Evolutionary conservation across 2,797 vertebrate genomes (phyloP).

Genomic region (Tapirus indicus): DNA sequence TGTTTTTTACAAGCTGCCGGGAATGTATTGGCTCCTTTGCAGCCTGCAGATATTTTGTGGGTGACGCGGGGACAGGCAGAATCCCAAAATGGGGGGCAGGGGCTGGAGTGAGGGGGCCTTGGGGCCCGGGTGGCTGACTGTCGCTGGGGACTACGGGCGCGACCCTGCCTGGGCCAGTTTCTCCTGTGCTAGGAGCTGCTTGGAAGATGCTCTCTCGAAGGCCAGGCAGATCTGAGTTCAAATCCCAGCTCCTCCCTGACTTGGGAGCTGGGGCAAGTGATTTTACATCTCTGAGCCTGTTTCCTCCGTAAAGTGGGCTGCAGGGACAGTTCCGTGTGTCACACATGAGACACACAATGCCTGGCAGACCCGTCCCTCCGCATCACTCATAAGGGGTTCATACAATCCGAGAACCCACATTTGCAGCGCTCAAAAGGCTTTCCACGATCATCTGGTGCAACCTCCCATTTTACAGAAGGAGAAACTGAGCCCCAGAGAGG

Average conservation of each 20-base stretch:
- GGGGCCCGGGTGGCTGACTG: neutral
- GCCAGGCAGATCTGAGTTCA: neutral
- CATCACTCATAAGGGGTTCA: neutral
- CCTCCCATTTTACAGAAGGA: neutral
- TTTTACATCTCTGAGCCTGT: neutral
- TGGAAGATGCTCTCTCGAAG: neutral
- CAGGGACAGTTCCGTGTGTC: neutral
- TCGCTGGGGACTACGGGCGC: neutral
- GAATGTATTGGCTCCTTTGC: neutral
- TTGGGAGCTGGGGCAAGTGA: neutral
- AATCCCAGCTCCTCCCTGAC: neutral
- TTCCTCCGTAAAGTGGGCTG: slow-evolving; percentile 14
- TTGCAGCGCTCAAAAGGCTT: neutral
- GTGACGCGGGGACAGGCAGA: neutral
- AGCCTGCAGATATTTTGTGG: slow-evolving; percentile 39
- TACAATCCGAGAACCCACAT: accelerated
- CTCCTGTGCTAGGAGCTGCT: neutral
- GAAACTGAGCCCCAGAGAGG: neutral
- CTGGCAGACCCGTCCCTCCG: neutral
- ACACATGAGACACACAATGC: neutral
- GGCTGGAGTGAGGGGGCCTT: neutral
- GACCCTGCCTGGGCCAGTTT: neutral
- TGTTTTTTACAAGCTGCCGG: slow-evolving; percentile 70
- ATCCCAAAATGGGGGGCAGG: neutral
- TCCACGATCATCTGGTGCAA: neutral